Evolutionary conservation across 2,888 invertebrate genomes (phyloP), one percentile per base, ranked within the genome.

Genomic region (Drosophila mimica): DNA sequence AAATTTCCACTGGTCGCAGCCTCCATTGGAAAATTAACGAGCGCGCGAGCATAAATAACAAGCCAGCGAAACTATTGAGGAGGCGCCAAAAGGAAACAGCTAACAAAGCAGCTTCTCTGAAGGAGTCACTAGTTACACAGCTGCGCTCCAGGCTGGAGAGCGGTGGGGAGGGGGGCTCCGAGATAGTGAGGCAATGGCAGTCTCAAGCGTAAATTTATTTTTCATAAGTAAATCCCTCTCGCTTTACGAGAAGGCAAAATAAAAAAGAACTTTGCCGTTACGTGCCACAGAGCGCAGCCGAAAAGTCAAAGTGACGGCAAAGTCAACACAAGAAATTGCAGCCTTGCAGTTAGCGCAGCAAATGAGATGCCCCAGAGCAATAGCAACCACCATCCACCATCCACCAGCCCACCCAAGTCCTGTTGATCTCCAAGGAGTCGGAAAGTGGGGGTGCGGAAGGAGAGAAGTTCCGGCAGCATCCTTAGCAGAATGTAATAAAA

Each of bases 261-360:
- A 38, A 48, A 52, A 15, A 17, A 38, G 69, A 85, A 79, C 65
- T 76, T 82, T 83, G 52, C 73, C 64, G 74, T 82, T 85, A 82
- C 86, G 80, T 85, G 82, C 83, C 67, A 77, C 69, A 70, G 62
- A 57, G 62, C 79, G 65, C 79, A 74, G 81, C 65, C 68, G 59
- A 79, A 81, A 81, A 83, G 84, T 73, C 79, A 82, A 87, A 84
- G 74, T 83, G 81, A 77, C 71, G 83, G 71, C 81, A 77, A 86
- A 82, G 82, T 86, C 82, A 82, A 82, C 83, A 82, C 68, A 74
- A 80, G 83, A 80, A 80, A 86, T 86, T 82, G 82, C 82, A 86
- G 69, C 70, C 77, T 80, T 79, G 71, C 80, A 74, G 71, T 82
- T 68, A 85, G 62, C 79, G 46, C 61, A 46, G 60, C 58, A 67